Percentiles rank a stretch among this genome's conserved stretches.
phyloP scores from a whole-genome alignment of 2,797 vertebrate genomes.

The Tympanoctomys barrerae region DNA sequence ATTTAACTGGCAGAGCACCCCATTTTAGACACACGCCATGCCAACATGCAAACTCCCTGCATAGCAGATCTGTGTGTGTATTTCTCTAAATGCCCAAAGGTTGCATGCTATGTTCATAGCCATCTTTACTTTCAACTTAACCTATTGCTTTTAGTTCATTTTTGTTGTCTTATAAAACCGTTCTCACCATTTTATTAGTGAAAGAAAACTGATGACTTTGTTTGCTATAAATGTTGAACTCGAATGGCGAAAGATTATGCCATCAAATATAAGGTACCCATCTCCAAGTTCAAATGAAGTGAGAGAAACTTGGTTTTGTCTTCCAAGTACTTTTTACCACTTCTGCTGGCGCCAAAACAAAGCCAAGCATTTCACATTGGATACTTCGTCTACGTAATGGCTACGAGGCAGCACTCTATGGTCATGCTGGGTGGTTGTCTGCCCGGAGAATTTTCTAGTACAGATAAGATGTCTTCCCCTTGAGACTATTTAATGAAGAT shows the following conservation, averaged over 20 bases:
- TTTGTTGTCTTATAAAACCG: not conserved
- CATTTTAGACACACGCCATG: not conserved
- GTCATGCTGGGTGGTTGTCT: not conserved
- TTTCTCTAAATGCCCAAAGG: not conserved
- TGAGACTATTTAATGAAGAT: not conserved
- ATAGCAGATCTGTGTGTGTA: not conserved
- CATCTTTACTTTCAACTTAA: conserved; percentile 39
- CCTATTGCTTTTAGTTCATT: not conserved
- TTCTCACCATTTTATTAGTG: not conserved
- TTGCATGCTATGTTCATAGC: not conserved
- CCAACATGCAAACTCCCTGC: not conserved
- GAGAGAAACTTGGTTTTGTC: not conserved
- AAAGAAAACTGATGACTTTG: not conserved
- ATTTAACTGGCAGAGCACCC: not conserved
- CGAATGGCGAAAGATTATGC: not conserved
- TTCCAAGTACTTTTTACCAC: not conserved
- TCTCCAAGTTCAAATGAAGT: not conserved
- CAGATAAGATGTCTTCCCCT: conserved; percentile 1
- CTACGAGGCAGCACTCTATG: not conserved
- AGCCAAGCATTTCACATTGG: not conserved
- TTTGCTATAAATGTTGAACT: not conserved
- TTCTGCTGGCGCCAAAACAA: not conserved
- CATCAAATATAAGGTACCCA: not conserved
- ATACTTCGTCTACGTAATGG: not conserved
- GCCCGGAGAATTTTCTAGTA: not conserved